phyloP scores from a whole-genome alignment of 1,140 invertebrate species.

The Stegodyphus mimosarum region DNA sequence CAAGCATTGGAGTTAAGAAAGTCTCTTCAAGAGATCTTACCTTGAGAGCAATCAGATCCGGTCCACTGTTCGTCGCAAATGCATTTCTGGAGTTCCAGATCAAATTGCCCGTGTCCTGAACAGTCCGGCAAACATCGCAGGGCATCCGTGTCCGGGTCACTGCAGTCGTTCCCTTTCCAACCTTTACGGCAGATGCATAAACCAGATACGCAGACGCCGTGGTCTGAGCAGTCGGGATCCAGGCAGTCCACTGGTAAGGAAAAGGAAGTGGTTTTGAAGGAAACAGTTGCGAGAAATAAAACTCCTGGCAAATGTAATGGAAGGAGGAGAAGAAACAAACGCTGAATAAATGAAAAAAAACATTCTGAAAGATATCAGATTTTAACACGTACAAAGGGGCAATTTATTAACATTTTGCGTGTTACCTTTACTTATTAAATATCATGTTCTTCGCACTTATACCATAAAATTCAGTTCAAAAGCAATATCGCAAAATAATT shows the following conservation, averaged over 20 bases:
- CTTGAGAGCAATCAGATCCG: constrained; percentile 89
- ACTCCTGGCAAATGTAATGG: background rate
- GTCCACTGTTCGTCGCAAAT: constrained; percentile 90
- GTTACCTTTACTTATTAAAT: too few species aligned
- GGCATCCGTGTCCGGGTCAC: constrained; percentile 85
- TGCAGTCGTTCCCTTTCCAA: constrained; percentile 92
- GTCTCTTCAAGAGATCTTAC: constrained; percentile 68
- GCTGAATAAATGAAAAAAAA: background rate
- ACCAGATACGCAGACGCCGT: constrained; percentile 94
- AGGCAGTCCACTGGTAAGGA: constrained; percentile 78
- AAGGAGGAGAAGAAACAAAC: background rate
- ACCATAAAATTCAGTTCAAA: too few species aligned
- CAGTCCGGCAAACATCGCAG: constrained; percentile 90
- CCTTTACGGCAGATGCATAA: constrained; percentile 94
- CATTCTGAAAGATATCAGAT: too few species aligned
- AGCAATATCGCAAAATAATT: too few species aligned
- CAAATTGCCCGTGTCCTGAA: constrained; percentile 89
- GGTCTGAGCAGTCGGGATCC: constrained; percentile 89
- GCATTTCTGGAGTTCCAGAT: constrained; percentile 85
- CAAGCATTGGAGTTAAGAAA: too few species aligned
- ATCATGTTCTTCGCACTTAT: too few species aligned
- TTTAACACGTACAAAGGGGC: too few species aligned
- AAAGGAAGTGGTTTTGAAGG: constrained; percentile 15
- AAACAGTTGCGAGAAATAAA: background rate
- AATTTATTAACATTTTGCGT: too few species aligned